phyloP scores from a whole-genome alignment of 37 sponge, comb jelly and placozoan species.

The Petrosia ficiformis region DNA sequence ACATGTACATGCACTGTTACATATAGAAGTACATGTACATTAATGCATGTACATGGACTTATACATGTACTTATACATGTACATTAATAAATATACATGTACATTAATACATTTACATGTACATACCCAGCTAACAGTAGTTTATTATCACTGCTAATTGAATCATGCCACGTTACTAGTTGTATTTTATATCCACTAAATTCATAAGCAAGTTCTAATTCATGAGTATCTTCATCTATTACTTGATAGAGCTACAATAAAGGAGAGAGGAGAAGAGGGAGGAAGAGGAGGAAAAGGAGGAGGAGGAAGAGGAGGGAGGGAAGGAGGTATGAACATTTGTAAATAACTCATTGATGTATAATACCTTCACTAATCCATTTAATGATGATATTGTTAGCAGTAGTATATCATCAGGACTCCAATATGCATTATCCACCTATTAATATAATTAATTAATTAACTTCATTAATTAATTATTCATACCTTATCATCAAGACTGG shows the following conservation, averaged over 20 bases:
- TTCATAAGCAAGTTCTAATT: neutral
- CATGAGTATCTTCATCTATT: neutral
- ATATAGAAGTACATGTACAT: too few relatives aligned
- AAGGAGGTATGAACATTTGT: too few relatives aligned
- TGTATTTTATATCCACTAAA: neutral
- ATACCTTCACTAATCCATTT: neutral
- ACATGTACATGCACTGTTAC: too few relatives aligned
- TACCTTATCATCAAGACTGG: neutral
- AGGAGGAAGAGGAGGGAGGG: too few relatives aligned
- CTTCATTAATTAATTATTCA: neutral
- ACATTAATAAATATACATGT: too few relatives aligned
- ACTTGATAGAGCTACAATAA: neutral
- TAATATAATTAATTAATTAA: too few relatives aligned
- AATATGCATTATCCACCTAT: neutral
- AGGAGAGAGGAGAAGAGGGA: too few relatives aligned
- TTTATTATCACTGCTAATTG: neutral
- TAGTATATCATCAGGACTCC: neutral
- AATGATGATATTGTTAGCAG: neutral
- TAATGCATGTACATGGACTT: too few relatives aligned
- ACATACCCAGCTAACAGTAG: too few relatives aligned
- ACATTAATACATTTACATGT: too few relatives aligned
- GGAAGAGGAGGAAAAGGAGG: too few relatives aligned
- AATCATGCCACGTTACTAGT: neutral
- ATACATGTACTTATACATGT: too few relatives aligned
- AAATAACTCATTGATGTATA: neutral